A percentile compares a stretch with the other conserved stretches of the same genome.
These are phyloP conservation scores for Drosophila limbata DNA, from an alignment of 2,888 invertebrate species.

Conservation along the genomic window DNA sequence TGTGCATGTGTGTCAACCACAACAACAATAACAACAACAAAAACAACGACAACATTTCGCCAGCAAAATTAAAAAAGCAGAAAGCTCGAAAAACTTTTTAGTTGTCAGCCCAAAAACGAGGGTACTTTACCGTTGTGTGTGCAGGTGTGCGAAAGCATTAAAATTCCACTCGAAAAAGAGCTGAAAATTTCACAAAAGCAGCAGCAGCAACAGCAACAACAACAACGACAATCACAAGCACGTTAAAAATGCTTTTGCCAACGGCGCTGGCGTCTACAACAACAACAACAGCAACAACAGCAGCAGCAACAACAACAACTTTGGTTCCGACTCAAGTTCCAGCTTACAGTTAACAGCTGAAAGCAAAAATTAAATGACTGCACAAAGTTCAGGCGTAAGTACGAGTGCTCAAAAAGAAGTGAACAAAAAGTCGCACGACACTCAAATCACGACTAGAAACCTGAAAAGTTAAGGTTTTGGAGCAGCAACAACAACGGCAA, in stretches of 20 bases:
- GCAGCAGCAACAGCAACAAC: slow-evolving; percentile 19
- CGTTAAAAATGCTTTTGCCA: slow-evolving; percentile 42
- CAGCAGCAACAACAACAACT: slow-evolving; percentile 15
- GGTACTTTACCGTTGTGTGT: slow-evolving; percentile 75
- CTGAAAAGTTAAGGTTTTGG: slow-evolving; percentile 59
- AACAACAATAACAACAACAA: not conserved
- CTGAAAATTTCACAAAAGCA: slow-evolving; percentile 64
- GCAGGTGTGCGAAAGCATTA: slow-evolving; percentile 81
- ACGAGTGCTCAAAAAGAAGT: slow-evolving; percentile 57
- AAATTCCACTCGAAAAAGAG: slow-evolving; percentile 74
- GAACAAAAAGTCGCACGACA: slow-evolving; percentile 75
- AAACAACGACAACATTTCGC: slow-evolving; percentile 50
- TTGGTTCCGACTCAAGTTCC: slow-evolving; percentile 51
- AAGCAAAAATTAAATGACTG: slow-evolving; percentile 77
- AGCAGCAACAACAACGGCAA: slow-evolving; percentile 29
- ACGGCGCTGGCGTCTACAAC: slow-evolving; percentile 47
- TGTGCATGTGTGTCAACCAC: slow-evolving; percentile 21
- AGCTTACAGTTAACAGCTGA: slow-evolving; percentile 65
- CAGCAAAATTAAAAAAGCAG: slow-evolving; percentile 28
- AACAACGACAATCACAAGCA: slow-evolving; percentile 33
- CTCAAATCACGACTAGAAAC: slow-evolving; percentile 77
- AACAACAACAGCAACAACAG: slow-evolving; percentile 19
- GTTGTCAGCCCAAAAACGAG: slow-evolving; percentile 76
- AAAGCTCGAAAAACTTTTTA: slow-evolving; percentile 60
- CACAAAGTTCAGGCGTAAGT: slow-evolving; percentile 75